These are phyloP conservation scores for Acinonyx jubatus DNA, from an alignment of 2,113 vertebrate genomes.

Conservation along the genomic window DNA sequence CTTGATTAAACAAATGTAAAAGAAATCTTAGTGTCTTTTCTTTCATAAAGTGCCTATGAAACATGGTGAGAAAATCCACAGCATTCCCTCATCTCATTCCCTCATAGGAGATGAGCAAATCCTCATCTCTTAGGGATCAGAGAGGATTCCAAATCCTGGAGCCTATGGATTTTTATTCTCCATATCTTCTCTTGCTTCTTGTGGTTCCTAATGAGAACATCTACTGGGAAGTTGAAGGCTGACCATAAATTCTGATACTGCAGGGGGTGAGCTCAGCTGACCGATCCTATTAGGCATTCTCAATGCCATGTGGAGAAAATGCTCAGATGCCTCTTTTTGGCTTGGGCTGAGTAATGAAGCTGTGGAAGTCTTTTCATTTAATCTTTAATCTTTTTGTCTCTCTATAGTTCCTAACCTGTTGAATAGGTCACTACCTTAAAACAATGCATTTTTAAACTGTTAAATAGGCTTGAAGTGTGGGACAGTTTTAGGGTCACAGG, in stretches of 20 bases:
- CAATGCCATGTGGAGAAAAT: neutral
- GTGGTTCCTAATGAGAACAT: neutral
- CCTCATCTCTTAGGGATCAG: neutral
- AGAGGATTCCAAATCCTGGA: neutral
- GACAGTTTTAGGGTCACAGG: neutral
- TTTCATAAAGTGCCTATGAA: neutral
- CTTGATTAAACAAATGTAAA: slow-evolving; percentile 16
- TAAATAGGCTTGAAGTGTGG: neutral
- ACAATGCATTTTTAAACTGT: neutral
- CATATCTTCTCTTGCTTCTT: neutral
- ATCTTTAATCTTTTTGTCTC: neutral
- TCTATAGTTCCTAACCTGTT: neutral
- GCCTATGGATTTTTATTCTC: neutral
- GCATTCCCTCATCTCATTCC: neutral
- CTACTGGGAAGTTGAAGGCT: neutral
- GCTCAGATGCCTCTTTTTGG: neutral
- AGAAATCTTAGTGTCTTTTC: neutral
- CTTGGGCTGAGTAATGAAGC: neutral
- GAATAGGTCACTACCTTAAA: neutral
- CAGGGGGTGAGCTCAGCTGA: neutral
- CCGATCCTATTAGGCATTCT: neutral
- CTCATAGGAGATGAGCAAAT: neutral
- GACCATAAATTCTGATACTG: neutral
- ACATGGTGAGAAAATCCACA: neutral
- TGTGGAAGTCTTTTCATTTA: neutral